A percentile compares a stretch with the other conserved stretches of the same genome.
phyloP scores from a whole-genome alignment of 2,113 vertebrate genomes.

The Forbesichthys papilliferus region DNA sequence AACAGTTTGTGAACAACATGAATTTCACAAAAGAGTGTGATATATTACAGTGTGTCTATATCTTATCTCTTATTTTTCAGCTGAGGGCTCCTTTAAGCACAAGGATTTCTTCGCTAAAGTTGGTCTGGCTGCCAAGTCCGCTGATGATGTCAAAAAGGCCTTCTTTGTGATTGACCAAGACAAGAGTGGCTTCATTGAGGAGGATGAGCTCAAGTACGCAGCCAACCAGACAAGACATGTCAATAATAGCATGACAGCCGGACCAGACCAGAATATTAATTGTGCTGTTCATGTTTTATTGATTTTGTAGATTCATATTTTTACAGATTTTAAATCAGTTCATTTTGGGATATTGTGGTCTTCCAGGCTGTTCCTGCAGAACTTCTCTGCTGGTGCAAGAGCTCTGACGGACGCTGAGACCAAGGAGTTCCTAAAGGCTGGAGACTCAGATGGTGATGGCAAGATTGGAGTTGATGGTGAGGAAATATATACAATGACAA shows the following conservation, averaged over 20 bases:
- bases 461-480: conserved; percentile 82
- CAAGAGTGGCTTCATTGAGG: conserved; percentile 84
- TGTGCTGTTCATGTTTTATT: too few species aligned
- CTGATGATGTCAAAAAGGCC: conserved; percentile 76
- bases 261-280: too few species aligned
- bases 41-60: background rate
- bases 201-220: conserved; percentile 83
- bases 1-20: background rate
- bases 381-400: conserved; percentile 75
- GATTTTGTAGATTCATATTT: background rate
- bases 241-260: too few species aligned
- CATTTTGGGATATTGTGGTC: background rate
- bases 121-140: conserved; percentile 76
- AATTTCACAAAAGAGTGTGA: background rate
- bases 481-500: conserved; percentile 6
- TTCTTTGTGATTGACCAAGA: conserved; percentile 85
- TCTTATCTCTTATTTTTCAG: conserved; percentile 59
- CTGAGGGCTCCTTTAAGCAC: conserved; percentile 81
- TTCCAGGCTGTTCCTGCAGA: conserved; percentile 80
- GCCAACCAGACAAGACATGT: too few species aligned
- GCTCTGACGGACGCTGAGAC: conserved; percentile 77
- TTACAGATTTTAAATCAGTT: background rate
- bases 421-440: conserved; percentile 72
- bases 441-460: conserved; percentile 80
- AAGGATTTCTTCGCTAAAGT: conserved; percentile 82